A percentile compares a stretch with the other conserved stretches of the same genome.
These are phyloP conservation scores for Channa striata DNA, from an alignment of 2,797 vertebrate species.

Conservation along the genomic window DNA sequence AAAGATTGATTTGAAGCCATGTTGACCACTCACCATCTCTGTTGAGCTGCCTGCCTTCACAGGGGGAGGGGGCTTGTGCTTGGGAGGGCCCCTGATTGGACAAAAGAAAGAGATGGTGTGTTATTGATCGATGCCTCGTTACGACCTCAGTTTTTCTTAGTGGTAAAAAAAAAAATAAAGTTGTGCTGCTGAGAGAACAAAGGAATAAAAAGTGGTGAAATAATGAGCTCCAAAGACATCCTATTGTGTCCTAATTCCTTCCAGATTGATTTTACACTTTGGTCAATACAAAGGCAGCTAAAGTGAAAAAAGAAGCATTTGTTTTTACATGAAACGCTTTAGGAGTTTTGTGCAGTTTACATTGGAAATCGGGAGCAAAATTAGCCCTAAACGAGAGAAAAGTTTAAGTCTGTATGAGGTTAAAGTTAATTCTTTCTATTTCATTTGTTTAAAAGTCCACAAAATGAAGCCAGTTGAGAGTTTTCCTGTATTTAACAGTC, in stretches of 20 bases:
- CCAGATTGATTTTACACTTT: not conserved
- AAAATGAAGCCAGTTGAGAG: too few species aligned
- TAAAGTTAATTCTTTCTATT: too few species aligned
- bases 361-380: not conserved
- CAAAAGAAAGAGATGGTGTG: conserved; percentile 33
- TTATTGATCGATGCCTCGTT: conserved; percentile 23
- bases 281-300: not conserved
- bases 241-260: not conserved
- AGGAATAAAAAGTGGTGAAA: not conserved
- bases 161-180: conserved; percentile 9
- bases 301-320: not conserved
- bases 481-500: too few species aligned
- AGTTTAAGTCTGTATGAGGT: too few species aligned
- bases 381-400: not conserved
- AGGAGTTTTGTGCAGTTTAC: conserved; percentile 3
- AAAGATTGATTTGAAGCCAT: conserved; percentile 52
- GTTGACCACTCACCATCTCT: conserved; percentile 82
- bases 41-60: conserved; percentile 79
- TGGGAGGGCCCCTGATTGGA: conserved; percentile 82
- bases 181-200: not conserved
- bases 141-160: conserved; percentile 30
- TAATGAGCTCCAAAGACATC: not conserved
- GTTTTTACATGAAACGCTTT: not conserved
- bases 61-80: conserved; percentile 85
- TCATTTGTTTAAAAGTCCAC: too few species aligned